Percentiles rank a stretch among this genome's conserved stretches.
Evolutionary conservation across 1,140 invertebrate species (phyloP).

Genomic region (Parapsyche elsis): DNA sequence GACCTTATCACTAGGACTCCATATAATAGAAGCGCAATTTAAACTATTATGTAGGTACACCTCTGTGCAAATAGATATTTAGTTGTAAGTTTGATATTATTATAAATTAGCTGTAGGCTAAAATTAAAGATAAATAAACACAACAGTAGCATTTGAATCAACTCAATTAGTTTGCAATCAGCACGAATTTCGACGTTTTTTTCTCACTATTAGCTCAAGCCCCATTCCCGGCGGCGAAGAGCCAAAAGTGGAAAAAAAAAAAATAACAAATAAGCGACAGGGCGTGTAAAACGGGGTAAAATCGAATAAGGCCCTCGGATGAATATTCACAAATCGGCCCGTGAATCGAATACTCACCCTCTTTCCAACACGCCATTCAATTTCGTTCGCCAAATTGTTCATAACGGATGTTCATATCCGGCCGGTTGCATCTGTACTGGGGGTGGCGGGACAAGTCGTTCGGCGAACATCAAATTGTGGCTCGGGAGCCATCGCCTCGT

Average conservation of each 20-base stretch:
- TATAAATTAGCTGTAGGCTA: too few relatives aligned
- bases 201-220: not conserved
- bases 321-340: conserved; percentile 33
- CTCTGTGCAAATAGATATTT: too few relatives aligned
- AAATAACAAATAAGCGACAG: not conserved
- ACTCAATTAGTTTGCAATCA: too few relatives aligned
- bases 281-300: not conserved
- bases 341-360: conserved; percentile 26
- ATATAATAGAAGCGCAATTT: too few relatives aligned
- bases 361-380: conserved; percentile 63
- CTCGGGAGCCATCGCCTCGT: not conserved
- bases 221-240: not conserved
- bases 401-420: conserved; percentile 74
- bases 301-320: conserved; percentile 31
- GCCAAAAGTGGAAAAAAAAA: not conserved
- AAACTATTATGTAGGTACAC: too few relatives aligned
- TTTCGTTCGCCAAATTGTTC: conserved; percentile 72
- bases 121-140: too few relatives aligned
- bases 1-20: too few relatives aligned
- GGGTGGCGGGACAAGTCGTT: conserved; percentile 57
- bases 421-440: conserved; percentile 27
- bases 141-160: too few relatives aligned
- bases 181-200: too few relatives aligned
- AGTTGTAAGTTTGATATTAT: too few relatives aligned
- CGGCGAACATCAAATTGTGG: not conserved